phyloP scores from a whole-genome alignment of 2,797 vertebrate species.

The Melanogrammus aeglefinus region DNA sequence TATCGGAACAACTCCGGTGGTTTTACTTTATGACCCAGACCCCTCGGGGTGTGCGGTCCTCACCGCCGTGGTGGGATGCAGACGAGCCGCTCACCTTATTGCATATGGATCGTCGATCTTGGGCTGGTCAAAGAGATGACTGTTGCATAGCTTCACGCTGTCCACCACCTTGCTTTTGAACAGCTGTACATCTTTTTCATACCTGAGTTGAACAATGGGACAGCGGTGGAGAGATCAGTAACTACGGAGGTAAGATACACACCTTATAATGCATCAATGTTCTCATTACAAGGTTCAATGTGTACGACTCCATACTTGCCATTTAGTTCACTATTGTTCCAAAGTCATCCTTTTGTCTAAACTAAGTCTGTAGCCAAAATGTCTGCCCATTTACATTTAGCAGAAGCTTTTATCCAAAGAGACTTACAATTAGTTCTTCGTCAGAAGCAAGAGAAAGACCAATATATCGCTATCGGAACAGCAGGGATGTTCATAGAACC shows the following conservation, averaged over 20 bases:
- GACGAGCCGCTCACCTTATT: slow-evolving; percentile 78
- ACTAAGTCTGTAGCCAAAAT: neutral
- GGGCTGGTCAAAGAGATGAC: slow-evolving; percentile 93
- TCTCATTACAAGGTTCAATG: neutral
- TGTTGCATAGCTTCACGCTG: slow-evolving; percentile 93
- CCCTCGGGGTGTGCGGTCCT: neutral
- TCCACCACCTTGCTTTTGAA: slow-evolving; percentile 98
- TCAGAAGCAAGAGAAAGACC: too few species aligned
- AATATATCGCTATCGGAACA: too few species aligned
- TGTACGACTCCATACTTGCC: neutral
- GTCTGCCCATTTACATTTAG: neutral
- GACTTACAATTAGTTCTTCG: too few species aligned
- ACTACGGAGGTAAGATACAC: neutral
- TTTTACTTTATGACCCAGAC: too few species aligned
- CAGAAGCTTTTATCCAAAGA: too few species aligned
- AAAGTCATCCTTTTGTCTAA: neutral
- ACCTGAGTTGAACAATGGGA: slow-evolving; percentile 65
- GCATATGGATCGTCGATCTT: slow-evolving; percentile 97
- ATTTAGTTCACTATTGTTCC: neutral
- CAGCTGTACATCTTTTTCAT: slow-evolving; percentile 93
- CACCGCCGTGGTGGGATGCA: neutral
- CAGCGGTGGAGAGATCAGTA: neutral
- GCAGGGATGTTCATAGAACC: too few species aligned
- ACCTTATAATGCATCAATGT: neutral
- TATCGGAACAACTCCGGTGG: too few species aligned